Base-by-base conservation (phyloP, 2,113 vertebrate genomes). In the Lycaon pictus region DNA sequence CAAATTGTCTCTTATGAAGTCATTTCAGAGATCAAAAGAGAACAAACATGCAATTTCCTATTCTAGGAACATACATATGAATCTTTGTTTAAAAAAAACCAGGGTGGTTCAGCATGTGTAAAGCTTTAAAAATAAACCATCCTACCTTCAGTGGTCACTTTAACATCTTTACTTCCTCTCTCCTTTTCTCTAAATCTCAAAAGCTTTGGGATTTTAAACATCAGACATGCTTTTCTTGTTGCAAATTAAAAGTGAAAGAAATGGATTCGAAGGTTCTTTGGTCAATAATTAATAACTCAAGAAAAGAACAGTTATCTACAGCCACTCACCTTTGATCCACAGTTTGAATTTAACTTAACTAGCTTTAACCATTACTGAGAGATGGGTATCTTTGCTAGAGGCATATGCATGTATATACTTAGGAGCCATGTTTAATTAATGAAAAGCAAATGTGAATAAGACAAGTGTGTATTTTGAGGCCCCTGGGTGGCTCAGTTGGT, bases 231-330 rank as follows among this genome's bases (percentile, higher is more conserved):
- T 90, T 92, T 77, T 95, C 62, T 88, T 69, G 15, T 65, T 95
- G 8, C 43, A 97, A 96, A 55, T 96, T 92, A 92, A 86, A 97
- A 96, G 90, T 91, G 80, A 95, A 96, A 96, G 81, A 43, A 93
- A 97, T 80, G 67, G 85, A 91, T 87, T 89, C 93, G 97, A 98
- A 96, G 90, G 67, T 71, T 69, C 56, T 96, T 85, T 95, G 51
- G 95, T 97, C 95, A 97, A 96, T 98, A 97, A 97, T 97, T 97
- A 97, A 96, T 97, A 95, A 97, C 53, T 96, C 4, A 87, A 92
- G 69, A 97, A 60, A 65, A 97, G 35, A 88, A 58, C 0, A 3
- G 1, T 76, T 76, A 90, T 72, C 63, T 92, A 43, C 1, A 84
- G 32, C 29, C 83, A 93, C 13, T 98, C 87, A 98, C 94, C 92